Evolutionary conservation across 2,113 vertebrate species (phyloP), one percentile per base, ranked within the genome.

Genomic region (Prochilodus magdalenae): DNA sequence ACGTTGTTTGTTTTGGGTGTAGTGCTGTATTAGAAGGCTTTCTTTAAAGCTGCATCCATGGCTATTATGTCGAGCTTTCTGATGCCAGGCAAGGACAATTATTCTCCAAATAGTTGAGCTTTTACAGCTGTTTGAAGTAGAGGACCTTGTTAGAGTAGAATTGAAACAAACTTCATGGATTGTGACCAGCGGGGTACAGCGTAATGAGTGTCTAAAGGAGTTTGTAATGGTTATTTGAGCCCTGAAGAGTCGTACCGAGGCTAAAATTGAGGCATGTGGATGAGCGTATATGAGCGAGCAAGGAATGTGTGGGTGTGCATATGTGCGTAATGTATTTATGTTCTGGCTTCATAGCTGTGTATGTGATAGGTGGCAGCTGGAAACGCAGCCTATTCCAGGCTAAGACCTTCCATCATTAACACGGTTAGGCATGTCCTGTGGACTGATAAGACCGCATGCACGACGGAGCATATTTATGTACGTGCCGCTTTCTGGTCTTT

Each of bases 401-500:
- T 15, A 36, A 65, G 27, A 26, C 59, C 57, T 12, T 59, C 57
- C n/a, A 24, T 59, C 57, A 24, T 80, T 72, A n/a, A n/a, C n/a
- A n/a, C n/a, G n/a, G n/a, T n/a, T n/a, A n/a, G n/a, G n/a, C n/a
- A n/a, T n/a, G 44, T 55, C 33, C 55, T 30, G 22, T 6, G 1
- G 24, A 55, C 60, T 60, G 69, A 69, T 73, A 29, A 36, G 36
- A 47, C 51, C 70, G 55, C 14, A 18, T 47, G 66, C 65, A 30
- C 20, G 7, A 67, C 40, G n/a, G 62, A 71, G 5, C 2, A 24
- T 60, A 59, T 76, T 73, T 69, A 53, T 59, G 75, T 67, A 66
- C 79, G 44, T 75, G 63, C 22, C 16, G 63, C 60, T 72, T 71
- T 66, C 53, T 69, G 74, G 51, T 79, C 67, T 26, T 33, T 63